Conservation (phyloP, 2,113 vertebrate genomes). For the Strix uralensis region DNA sequence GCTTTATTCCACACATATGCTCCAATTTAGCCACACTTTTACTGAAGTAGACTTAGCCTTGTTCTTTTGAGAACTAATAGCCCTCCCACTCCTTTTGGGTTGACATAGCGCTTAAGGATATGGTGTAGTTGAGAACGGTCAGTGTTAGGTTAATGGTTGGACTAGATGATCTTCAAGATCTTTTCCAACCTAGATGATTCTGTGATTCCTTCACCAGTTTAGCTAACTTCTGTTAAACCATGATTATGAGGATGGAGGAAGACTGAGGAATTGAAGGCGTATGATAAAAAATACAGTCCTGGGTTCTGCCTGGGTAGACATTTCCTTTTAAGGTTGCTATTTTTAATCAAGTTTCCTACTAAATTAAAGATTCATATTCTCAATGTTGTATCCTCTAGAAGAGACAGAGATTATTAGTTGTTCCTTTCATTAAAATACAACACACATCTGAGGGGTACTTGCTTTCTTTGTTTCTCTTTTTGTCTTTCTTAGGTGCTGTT, state of each 20-base stretch:
- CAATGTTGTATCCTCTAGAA: not conserved
- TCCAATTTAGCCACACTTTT: not conserved
- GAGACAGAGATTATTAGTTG: not conserved
- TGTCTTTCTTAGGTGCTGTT: not conserved
- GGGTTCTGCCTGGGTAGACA: not conserved
- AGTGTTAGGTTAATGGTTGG: too few relatives aligned
- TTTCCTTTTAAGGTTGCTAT: not conserved
- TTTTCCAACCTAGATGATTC: too few relatives aligned
- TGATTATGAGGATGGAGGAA: not conserved
- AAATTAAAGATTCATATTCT: not conserved
- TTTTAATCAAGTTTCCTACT: not conserved
- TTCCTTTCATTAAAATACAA: not conserved
- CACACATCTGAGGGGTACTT: not conserved
- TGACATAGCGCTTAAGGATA: too few relatives aligned
- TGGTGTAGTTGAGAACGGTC: too few relatives aligned
- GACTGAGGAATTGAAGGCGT: not conserved
- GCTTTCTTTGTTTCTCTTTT: not conserved
- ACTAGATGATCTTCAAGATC: too few relatives aligned
- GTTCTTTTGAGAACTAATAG: not conserved
- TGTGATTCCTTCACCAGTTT: not conserved
- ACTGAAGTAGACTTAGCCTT: not conserved
- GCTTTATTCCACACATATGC: not conserved
- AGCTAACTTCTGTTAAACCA: not conserved
- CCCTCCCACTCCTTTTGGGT: not conserved
- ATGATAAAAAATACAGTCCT: not conserved